A percentile compares a stretch with the other conserved stretches of the same genome.
Evolutionary conservation across 1,140 invertebrate genomes (phyloP).

Genomic region (Eriosoma lanigerum): DNA sequence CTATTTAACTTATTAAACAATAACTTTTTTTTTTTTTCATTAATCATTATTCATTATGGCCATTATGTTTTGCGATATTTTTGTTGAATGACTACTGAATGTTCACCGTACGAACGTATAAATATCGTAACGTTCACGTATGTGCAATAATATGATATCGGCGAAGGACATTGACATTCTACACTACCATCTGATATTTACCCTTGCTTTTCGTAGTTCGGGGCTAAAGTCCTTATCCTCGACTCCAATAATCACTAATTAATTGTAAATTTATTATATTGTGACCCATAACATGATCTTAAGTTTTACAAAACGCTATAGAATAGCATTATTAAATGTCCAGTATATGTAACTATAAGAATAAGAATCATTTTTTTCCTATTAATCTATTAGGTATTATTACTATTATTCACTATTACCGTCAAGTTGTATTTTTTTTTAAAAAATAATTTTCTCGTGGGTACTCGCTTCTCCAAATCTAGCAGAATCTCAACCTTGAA

Average conservation of each 20-base stretch:
- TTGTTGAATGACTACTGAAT: neutral
- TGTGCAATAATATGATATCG: no score
- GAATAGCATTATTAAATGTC: conserved; percentile 7
- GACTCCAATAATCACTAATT: conserved; percentile 34
- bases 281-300: neutral
- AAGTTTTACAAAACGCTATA: no score
- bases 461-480: neutral
- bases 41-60: neutral
- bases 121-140: neutral
- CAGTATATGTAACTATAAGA: no score
- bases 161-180: conserved; percentile 43
- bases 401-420: neutral
- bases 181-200: neutral
- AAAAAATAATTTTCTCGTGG: no score
- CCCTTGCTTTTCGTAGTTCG: conserved; percentile 34
- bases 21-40: neutral
- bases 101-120: neutral
- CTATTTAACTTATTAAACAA: no score
- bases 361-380: conserved; percentile 22
- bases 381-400: neutral
- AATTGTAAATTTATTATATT: conserved; percentile 34
- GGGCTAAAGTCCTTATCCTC: conserved; percentile 47
- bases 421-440: neutral
- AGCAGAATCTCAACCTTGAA: conserved; percentile 25
- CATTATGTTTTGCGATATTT: neutral